Conservation (phyloP, 2,888 invertebrate species). For the Xanthia icteritia region DNA sequence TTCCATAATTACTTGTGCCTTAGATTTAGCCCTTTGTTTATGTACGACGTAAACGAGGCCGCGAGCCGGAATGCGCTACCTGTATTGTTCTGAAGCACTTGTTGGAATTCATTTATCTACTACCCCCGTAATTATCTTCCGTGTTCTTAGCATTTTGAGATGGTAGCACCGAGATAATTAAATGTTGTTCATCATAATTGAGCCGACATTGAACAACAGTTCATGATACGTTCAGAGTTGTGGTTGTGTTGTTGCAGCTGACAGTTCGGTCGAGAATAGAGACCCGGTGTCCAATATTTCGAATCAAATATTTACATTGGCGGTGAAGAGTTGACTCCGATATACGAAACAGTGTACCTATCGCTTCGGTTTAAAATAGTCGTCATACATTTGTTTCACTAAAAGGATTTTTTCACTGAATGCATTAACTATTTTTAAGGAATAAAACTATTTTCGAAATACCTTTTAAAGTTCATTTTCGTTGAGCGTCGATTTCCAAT, state of each 20-base stretch:
- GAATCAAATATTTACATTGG: constrained; percentile 67
- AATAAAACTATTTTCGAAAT: constrained; percentile 56
- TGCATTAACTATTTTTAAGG: constrained; percentile 54
- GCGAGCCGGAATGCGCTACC: constrained; percentile 74
- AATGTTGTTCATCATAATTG: constrained; percentile 60
- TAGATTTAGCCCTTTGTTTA: constrained; percentile 73
- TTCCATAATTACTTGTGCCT: constrained; percentile 75
- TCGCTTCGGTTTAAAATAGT: constrained; percentile 32
- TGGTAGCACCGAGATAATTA: constrained; percentile 54
- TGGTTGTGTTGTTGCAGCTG: constrained; percentile 33
- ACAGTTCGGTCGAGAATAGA: constrained; percentile 48
- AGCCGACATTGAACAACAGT: constrained; percentile 24
- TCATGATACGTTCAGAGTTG: constrained; percentile 20
- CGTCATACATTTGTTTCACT: constrained; percentile 30
- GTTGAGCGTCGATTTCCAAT: constrained; percentile 62
- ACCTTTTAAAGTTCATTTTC: constrained; percentile 67
- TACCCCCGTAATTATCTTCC: constrained; percentile 67
- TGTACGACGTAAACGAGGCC: constrained; percentile 71
- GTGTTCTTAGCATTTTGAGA: constrained; percentile 56
- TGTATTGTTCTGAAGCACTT: constrained; percentile 71
- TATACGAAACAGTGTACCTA: constrained; percentile 25
- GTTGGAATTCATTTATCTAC: constrained; percentile 72
- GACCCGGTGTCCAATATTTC: constrained; percentile 65
- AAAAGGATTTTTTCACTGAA: constrained; percentile 49
- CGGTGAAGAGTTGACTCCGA: constrained; percentile 59